phyloP scores from a whole-genome alignment of 2,113 vertebrate species.

The Percopsis transmontana region DNA sequence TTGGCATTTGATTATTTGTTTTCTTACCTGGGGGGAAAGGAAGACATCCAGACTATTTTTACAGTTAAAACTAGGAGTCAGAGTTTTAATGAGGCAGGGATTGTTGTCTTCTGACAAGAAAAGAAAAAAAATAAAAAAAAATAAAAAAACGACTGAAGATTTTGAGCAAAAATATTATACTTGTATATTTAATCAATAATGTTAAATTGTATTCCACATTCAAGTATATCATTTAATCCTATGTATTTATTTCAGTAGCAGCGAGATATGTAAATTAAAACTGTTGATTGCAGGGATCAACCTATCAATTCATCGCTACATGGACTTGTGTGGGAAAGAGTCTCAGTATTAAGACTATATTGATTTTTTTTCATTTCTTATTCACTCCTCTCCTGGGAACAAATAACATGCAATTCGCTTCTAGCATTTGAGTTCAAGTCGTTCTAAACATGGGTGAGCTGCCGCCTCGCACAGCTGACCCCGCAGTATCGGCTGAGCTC shows the following conservation, averaged over 20 bases:
- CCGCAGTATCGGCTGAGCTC: slow-evolving; percentile 34
- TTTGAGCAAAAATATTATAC: neutral
- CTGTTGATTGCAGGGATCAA: neutral
- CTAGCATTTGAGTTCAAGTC: slow-evolving; percentile 10
- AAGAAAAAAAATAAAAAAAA: neutral
- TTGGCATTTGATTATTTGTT: neutral
- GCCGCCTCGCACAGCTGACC: too few species aligned
- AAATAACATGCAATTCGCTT: slow-evolving; percentile 1
- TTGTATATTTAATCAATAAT: neutral
- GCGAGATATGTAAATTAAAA: neutral
- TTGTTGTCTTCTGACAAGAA: neutral
- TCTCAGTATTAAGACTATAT: neutral
- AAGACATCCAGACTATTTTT: neutral
- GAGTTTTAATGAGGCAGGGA: neutral
- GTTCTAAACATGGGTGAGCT: slow-evolving; percentile 8
- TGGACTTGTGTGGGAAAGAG: neutral
- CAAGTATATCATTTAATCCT: too few species aligned
- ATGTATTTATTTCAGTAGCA: too few species aligned
- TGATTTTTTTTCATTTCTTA: slow-evolving; percentile 8
- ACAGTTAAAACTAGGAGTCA: neutral
- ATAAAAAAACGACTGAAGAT: neutral
- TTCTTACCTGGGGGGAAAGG: neutral
- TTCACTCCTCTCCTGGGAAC: neutral
- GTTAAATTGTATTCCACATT: neutral
- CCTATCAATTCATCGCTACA: neutral